Evolutionary conservation across 2,113 vertebrate species (phyloP).

Genomic region (Pygathrix nemaeus): DNA sequence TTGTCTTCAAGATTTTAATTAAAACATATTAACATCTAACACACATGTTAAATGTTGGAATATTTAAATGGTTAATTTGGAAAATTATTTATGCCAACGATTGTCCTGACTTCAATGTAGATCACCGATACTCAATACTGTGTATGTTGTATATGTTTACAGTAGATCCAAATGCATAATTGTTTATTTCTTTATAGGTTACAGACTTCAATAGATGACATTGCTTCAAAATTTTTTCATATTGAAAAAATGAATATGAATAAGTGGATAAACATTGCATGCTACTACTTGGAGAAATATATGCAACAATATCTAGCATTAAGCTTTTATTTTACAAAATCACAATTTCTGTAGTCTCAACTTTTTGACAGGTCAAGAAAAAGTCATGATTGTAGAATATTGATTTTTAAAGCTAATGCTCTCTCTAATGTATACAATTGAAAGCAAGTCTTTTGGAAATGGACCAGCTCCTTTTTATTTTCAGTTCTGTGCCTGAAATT

Average conservation of each 20-base stretch:
- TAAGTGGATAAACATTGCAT: background rate
- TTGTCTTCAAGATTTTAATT: background rate
- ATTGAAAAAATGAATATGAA: background rate
- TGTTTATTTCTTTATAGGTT: background rate
- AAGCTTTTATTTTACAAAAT: background rate
- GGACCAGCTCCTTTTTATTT: background rate
- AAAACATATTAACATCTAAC: background rate
- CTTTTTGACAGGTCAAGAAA: background rate
- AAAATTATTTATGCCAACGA: background rate
- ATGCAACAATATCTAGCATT: background rate
- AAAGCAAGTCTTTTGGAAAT: background rate
- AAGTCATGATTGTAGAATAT: background rate
- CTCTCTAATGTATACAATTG: background rate
- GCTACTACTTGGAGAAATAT: background rate
- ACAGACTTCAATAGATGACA: background rate
- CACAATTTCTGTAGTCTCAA: background rate
- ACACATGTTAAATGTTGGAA: background rate
- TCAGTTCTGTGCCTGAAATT: constrained; percentile 16
- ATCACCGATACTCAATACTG: background rate
- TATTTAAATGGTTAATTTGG: background rate
- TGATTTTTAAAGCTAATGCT: background rate
- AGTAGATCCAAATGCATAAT: background rate
- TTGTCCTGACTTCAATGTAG: background rate
- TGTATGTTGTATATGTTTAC: background rate
- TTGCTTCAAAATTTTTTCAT: background rate